Evolutionary conservation across 2,888 invertebrate genomes (phyloP), one percentile per base, ranked within the genome.

Genomic region (Poecilus cupreus): DNA sequence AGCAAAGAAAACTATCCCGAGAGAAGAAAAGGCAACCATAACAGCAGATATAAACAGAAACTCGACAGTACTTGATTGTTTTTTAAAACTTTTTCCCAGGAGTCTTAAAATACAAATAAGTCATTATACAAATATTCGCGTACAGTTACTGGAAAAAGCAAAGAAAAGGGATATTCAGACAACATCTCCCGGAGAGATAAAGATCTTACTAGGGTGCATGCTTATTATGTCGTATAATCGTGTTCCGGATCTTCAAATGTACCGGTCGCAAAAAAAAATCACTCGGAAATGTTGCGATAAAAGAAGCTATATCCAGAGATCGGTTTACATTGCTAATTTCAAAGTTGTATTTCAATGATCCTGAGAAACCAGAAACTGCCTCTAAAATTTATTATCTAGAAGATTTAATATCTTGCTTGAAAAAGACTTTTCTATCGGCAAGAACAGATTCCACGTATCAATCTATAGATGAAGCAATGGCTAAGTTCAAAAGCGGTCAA

Each of bases 381-480:
- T 46, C 74, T 10, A 82, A 82, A 82, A 70, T 54, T 24, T 82
- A 79, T 60, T 79, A 82, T 79, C 46, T 82, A 16, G 79, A 79
- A 22, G 49, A 79, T 20, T 16, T 82, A 57, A 18, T 64, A 3
- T 3, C 51, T 16, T 82, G 82, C 43, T 64, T 82, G 74, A 82
- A 79, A 79, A 64, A 32, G 13, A 74, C 74, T 6, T 82, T 82
- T 46, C 70, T 54, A 43, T 46, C 60, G 51, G 46, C 20, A 46
- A 70, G 74, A 46, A 77, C 49, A 54, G 82, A 82, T 70, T 60
- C 60, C 51, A 64, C 51, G 6, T 74, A 24, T 57, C 79, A 82
- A 79, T 76, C 72, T 49, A 79, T 79, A 51, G 74, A 82, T 32
- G 60, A 82, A 70, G 43, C 79, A 10, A 82, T 82, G 75, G 68